Conservation (phyloP, 2,797 vertebrate genomes). For the Potorous gilbertii region DNA sequence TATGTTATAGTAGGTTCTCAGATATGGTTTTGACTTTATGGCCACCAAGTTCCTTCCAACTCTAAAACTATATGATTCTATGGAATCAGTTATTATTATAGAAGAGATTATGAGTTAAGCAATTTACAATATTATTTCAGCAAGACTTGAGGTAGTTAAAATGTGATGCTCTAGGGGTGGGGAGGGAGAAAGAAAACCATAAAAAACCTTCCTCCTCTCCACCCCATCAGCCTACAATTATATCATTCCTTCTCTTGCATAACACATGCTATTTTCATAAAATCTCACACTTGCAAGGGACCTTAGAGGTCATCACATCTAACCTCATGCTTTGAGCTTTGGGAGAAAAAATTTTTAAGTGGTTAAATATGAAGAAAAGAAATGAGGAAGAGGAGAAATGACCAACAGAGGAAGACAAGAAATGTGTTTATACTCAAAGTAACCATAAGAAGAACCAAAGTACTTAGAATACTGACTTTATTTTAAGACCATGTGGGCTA, state of each 20-base stretch:
- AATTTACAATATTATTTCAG: background rate
- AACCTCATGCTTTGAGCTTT: background rate
- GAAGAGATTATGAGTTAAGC: background rate
- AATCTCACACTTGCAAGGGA: background rate
- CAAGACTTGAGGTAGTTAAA: background rate
- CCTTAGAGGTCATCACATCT: background rate
- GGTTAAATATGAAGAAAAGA: background rate
- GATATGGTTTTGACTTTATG: background rate
- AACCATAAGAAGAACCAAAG: background rate
- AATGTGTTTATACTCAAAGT: background rate
- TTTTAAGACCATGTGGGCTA: constrained; percentile 9
- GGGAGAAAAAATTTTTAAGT: background rate
- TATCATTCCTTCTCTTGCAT: background rate
- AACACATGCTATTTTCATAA: background rate
- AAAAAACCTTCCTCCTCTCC: background rate
- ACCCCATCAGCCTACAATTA: background rate
- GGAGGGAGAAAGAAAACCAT: background rate
- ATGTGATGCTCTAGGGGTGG: background rate
- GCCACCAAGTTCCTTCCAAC: background rate
- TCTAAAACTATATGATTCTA: background rate
- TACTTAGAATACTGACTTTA: background rate
- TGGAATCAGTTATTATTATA: background rate
- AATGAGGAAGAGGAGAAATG: background rate
- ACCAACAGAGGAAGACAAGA: background rate
- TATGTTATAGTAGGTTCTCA: background rate